Evolutionary conservation across 2,888 invertebrate species (phyloP).

Genomic region (Acanthosepion esculentum): DNA sequence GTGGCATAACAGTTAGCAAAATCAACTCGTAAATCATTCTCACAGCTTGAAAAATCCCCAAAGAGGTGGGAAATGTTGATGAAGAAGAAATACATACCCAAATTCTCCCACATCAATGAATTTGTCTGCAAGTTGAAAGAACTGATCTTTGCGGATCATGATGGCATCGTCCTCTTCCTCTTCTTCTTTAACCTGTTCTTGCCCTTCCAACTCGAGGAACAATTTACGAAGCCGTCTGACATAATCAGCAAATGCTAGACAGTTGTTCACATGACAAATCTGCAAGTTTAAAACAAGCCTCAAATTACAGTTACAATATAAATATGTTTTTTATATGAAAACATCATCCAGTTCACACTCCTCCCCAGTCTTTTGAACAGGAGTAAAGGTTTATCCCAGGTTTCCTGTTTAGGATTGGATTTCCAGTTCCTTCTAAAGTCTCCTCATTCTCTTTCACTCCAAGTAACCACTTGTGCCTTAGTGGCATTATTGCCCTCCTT

Average conservation of each 20-base stretch:
- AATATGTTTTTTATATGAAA: background rate
- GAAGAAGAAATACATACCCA: background rate
- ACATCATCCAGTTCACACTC: no score
- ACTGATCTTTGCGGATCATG: conserved; percentile 66
- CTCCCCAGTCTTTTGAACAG: no score
- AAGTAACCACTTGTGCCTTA: no score
- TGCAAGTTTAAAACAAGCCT: conserved; percentile 57
- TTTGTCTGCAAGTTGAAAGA: conserved; percentile 67
- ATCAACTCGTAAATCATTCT: no score
- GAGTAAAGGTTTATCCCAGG: no score
- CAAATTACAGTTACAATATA: background rate
- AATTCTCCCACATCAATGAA: conserved; percentile 63
- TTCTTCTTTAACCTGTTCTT: conserved; percentile 63
- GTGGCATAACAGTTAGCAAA: no score
- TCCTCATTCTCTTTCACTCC: no score
- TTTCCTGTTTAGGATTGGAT: no score
- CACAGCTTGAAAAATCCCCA: background rate
- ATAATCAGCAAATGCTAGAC: conserved; percentile 90
- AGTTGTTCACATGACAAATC: conserved; percentile 92
- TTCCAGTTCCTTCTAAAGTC: no score
- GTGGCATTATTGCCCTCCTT: no score
- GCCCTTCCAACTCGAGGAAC: conserved; percentile 65
- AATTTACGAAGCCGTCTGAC: conserved; percentile 77
- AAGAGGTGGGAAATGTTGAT: background rate
- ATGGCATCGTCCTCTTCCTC: conserved; percentile 60